Evolutionary conservation across 2,113 vertebrate genomes (phyloP).

Genomic region (Gopherus evgoodei): DNA sequence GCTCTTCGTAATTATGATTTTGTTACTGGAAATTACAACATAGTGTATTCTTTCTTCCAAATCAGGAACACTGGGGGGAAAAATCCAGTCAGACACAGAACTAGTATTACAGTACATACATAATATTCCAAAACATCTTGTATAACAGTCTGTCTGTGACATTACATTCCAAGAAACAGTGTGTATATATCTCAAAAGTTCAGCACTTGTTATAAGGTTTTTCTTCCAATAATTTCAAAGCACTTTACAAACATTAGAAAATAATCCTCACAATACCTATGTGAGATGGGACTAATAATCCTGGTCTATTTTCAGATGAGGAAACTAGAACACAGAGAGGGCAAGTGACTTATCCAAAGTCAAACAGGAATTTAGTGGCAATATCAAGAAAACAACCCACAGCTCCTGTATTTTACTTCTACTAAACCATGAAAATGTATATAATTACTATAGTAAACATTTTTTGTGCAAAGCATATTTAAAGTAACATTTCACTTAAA

Average conservation of each 20-base stretch:
- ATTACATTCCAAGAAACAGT: not conserved
- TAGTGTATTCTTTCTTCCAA: not conserved
- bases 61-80: not conserved
- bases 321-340: not conserved
- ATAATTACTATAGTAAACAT: not conserved
- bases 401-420: not conserved
- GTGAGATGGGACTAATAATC: too few relatives aligned
- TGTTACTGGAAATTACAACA: not conserved
- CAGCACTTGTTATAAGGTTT: not conserved
- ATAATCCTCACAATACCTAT: not conserved
- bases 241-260: not conserved
- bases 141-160: not conserved
- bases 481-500: not conserved
- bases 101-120: fast-evolving
- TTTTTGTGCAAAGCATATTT: not conserved
- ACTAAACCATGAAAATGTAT: not conserved
- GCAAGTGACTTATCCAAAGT: not conserved
- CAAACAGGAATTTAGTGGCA: not conserved
- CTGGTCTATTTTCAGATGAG: not conserved
- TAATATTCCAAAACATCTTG: not conserved
- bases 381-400: not conserved
- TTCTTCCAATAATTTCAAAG: not conserved
- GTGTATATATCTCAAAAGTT: not conserved
- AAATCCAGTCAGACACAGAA: not conserved
- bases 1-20: not conserved